Percentiles rank a stretch among this genome's conserved stretches.
These are phyloP conservation scores for Mustela nigripes DNA, from an alignment of 2,113 vertebrate genomes.

Conservation along the genomic window DNA sequence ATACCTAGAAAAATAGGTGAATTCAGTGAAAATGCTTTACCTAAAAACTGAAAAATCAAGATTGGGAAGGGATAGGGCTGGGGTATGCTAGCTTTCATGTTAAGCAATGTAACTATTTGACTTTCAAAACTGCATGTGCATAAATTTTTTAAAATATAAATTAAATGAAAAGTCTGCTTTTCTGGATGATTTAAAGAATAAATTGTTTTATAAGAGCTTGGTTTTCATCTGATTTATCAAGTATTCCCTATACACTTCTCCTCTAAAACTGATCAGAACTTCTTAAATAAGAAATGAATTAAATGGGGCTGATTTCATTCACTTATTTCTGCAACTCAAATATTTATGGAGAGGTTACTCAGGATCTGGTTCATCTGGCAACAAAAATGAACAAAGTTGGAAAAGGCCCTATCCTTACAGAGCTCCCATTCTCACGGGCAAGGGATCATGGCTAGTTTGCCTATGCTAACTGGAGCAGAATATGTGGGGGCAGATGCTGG, in stretches of 20 bases:
- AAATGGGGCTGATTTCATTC: not conserved
- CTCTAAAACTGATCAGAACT: conserved; percentile 12
- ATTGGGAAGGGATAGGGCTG: not conserved
- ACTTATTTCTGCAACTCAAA: not conserved
- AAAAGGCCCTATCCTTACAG: not conserved
- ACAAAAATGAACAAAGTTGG: not conserved
- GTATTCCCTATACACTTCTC: not conserved
- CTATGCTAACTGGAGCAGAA: not conserved
- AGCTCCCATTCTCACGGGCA: not conserved
- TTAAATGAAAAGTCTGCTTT: conserved; percentile 5
- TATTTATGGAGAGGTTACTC: not conserved
- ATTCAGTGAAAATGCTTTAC: not conserved
- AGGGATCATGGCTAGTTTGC: not conserved
- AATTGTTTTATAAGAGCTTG: not conserved
- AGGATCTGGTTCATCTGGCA: not conserved
- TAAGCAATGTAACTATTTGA: not conserved
- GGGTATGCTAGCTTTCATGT: not conserved
- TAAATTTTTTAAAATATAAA: not conserved
- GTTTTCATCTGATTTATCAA: conserved; percentile 1
- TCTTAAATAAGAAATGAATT: not conserved
- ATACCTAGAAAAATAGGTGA: not conserved
- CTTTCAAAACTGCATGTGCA: not conserved
- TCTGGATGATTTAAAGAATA: not conserved
- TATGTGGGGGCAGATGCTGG: no score
- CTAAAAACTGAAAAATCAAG: conserved; percentile 27